Evolutionary conservation across 2,797 vertebrate genomes (phyloP).

Genomic region (Chaetophractus vellerosus): DNA sequence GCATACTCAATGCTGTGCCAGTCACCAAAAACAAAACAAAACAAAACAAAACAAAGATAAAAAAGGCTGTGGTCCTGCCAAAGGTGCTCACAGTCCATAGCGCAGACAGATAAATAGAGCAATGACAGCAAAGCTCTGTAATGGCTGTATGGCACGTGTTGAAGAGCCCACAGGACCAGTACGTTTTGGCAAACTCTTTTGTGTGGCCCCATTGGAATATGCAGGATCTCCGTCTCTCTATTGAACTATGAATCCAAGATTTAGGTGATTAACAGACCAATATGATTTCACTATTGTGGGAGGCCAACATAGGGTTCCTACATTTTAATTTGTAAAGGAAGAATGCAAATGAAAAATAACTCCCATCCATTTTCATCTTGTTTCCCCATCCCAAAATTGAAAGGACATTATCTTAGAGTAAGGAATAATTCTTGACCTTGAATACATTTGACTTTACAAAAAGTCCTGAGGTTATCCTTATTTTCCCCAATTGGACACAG

Average conservation of each 20-base stretch:
- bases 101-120: background rate
- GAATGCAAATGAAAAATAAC: background rate
- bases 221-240: background rate
- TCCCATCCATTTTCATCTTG: background rate
- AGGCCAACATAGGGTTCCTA: background rate
- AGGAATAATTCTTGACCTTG: conserved; percentile 1
- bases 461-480: background rate
- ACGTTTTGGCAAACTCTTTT: background rate
- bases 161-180: background rate
- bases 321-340: background rate
- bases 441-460: background rate
- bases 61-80: background rate
- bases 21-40: background rate
- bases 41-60: too few relatives aligned
- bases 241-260: background rate
- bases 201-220: background rate
- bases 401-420: conserved; percentile 10
- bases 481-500: background rate
- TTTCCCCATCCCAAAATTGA: background rate
- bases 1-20: background rate
- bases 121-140: background rate
- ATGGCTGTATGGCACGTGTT: background rate
- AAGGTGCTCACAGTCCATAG: rapidly evolving
- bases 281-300: background rate
- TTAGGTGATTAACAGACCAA: background rate